Evolutionary conservation across 2,888 invertebrate species (phyloP).

Genomic region (Pantelozetes paolii): DNA sequence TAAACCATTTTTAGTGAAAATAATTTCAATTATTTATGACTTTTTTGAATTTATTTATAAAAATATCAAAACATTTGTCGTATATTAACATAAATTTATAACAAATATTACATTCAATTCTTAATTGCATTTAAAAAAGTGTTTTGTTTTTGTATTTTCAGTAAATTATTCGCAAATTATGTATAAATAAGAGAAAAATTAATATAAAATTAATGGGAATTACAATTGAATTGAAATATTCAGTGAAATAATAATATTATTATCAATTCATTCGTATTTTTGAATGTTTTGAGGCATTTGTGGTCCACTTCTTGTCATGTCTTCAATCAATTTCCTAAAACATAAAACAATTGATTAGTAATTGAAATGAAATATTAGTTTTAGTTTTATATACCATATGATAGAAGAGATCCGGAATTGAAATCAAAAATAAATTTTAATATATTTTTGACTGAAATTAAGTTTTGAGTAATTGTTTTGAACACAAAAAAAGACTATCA

Average conservation of each 20-base stretch:
- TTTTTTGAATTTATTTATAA: neutral
- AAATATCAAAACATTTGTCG: neutral
- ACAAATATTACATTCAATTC: neutral
- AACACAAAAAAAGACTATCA: neutral
- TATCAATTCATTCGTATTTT: neutral
- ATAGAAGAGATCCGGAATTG: slow-evolving; percentile 6
- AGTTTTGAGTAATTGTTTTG: neutral
- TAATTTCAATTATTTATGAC: too few species aligned
- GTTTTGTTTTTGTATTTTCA: too few species aligned
- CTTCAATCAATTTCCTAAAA: neutral
- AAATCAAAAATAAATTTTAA: neutral
- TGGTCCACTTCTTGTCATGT: neutral
- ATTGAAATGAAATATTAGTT: neutral
- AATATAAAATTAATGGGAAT: neutral
- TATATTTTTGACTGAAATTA: neutral
- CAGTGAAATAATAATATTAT: neutral
- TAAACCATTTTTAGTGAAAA: too few species aligned
- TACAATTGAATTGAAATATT: neutral
- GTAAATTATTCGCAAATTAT: neutral
- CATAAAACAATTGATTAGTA: neutral
- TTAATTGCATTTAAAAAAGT: neutral
- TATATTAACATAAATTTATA: neutral
- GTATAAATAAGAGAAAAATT: neutral
- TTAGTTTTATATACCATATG: neutral
- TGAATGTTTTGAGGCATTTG: slow-evolving; percentile 13